phyloP scores from a whole-genome alignment of 2,797 vertebrate genomes.

The Valencia hispanica region DNA sequence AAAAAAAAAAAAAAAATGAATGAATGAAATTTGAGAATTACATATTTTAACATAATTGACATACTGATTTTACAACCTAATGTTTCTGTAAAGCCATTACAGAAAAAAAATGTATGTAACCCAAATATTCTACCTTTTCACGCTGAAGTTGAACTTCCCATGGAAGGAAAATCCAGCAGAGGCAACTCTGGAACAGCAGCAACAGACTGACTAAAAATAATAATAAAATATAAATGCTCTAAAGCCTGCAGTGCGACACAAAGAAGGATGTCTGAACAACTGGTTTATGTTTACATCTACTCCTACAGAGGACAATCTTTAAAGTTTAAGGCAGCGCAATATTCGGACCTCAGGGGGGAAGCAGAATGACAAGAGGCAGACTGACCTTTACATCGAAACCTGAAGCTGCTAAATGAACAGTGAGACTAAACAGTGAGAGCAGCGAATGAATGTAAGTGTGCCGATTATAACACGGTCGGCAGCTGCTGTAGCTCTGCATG shows the following conservation, averaged over 20 bases:
- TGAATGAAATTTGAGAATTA: too few species aligned
- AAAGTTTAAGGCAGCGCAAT: conserved; percentile 62
- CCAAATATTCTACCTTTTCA: neutral
- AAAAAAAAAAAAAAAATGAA: too few species aligned
- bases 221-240: neutral
- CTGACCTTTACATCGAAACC: conserved; percentile 74
- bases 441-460: conserved; percentile 53
- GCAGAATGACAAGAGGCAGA: conserved; percentile 65
- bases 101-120: neutral
- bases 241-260: conserved; percentile 9
- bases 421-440: conserved; percentile 74
- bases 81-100: neutral
- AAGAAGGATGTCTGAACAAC: conserved; percentile 39
- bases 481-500: conserved; percentile 62
- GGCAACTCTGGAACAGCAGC: conserved; percentile 4
- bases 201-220: neutral
- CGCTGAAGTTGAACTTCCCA: neutral
- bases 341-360: conserved; percentile 48
- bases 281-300: conserved; percentile 57
- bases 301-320: conserved; percentile 59
- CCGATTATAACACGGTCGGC: conserved; percentile 46
- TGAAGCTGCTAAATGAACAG: conserved; percentile 65
- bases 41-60: neutral
- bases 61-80: neutral
- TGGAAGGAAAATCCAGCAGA: neutral